phyloP scores from a whole-genome alignment of 2,113 vertebrate species.

The Motacilla alba region DNA sequence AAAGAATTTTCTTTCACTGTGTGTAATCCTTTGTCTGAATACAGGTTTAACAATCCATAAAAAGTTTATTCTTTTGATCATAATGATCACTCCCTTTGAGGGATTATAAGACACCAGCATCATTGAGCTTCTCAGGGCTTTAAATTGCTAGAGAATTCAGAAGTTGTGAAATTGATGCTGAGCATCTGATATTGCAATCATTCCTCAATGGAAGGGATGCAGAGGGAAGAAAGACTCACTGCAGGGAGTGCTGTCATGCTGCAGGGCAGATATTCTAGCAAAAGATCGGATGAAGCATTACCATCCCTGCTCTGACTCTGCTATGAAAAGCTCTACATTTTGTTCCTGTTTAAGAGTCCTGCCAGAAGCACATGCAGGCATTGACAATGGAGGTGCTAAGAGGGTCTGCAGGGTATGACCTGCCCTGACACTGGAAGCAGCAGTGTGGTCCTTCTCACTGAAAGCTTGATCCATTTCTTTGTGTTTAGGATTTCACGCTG shows the following conservation, averaged over 20 bases:
- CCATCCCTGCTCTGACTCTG: not conserved
- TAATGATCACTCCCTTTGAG: conserved; percentile 7
- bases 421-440: not conserved
- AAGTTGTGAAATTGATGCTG: conserved; percentile 31
- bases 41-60: conserved; percentile 5
- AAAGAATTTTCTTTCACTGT: conserved; percentile 1
- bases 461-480: not conserved
- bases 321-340: not conserved
- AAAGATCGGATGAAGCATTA: not conserved
- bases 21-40: not conserved
- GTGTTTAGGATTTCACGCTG: not conserved
- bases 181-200: conserved; percentile 14
- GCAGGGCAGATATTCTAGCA: not conserved
- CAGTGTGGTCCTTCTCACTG: not conserved
- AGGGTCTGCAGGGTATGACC: not conserved
- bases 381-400: not conserved
- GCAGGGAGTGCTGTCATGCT: not conserved
- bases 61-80: conserved; percentile 12
- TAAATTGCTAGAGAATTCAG: conserved; percentile 37
- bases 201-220: conserved; percentile 4
- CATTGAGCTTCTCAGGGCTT: conserved; percentile 7
- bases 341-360: not conserved
- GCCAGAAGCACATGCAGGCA: not conserved
- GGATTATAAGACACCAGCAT: not conserved
- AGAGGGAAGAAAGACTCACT: not conserved